phyloP scores from a whole-genome alignment of 2,888 invertebrate genomes.

The Iselma pallidipennis region DNA sequence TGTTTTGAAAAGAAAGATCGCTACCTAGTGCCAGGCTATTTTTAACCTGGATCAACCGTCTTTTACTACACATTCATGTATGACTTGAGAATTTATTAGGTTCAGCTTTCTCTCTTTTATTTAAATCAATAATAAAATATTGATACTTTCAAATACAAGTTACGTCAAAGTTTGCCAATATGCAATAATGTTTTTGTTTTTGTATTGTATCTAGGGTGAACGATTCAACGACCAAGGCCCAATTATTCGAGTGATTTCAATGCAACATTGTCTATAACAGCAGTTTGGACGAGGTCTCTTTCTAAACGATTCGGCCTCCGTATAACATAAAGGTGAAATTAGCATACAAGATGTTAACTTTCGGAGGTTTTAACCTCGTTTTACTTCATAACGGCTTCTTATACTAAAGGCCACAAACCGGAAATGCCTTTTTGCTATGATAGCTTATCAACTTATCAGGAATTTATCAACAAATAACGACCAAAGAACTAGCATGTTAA shows the following conservation, averaged over 20 bases:
- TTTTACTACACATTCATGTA: background rate
- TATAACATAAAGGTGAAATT: constrained; percentile 20
- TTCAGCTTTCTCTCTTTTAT: constrained; percentile 22
- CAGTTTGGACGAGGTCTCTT: background rate
- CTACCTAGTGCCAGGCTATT: constrained; percentile 5
- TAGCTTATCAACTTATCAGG: too few species aligned
- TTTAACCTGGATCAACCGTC: constrained; percentile 11
- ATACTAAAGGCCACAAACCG: background rate
- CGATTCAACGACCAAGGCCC: background rate
- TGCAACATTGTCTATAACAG: background rate
- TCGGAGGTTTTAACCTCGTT: constrained; percentile 24
- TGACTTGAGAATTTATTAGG: background rate
- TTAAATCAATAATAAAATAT: background rate
- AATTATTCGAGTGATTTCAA: background rate
- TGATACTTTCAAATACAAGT: constrained; percentile 23
- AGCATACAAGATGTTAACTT: constrained; percentile 28
- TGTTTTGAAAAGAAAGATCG: background rate
- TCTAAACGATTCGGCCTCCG: constrained; percentile 10
- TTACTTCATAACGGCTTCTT: constrained; percentile 20
- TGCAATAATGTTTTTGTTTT: background rate
- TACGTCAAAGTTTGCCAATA: constrained; percentile 18
- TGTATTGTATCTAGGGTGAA: too few species aligned
- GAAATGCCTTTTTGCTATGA: background rate
- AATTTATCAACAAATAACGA: background rate
- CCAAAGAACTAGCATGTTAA: background rate